phyloP scores from a whole-genome alignment of 1,140 invertebrate genomes.

The Halictus rubicundus region DNA sequence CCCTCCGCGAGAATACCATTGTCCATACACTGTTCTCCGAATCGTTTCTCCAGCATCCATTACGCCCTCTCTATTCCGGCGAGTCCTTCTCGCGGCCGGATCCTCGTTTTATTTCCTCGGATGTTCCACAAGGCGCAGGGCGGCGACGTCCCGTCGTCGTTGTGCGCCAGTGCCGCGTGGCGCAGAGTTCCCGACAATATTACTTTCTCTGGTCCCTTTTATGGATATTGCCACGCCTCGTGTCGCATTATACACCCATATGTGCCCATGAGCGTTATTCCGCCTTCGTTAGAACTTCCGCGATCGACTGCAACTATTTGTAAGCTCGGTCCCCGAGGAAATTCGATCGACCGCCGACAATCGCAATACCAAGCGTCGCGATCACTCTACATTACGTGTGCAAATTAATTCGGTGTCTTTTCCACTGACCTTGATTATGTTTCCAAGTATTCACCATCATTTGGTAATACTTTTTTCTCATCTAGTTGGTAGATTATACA shows the following conservation, averaged over 20 bases:
- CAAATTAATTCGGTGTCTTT: too few relatives aligned
- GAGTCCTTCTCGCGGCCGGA: slow-evolving; percentile 39
- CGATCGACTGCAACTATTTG: not conserved
- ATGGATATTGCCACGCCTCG: slow-evolving; percentile 77
- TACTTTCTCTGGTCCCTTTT: slow-evolving; percentile 77
- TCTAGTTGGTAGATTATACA: too few relatives aligned
- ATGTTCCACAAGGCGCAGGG: not conserved
- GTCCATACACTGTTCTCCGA: not conserved
- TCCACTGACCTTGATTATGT: too few relatives aligned
- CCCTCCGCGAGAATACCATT: slow-evolving; percentile 5
- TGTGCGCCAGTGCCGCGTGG: slow-evolving; percentile 45
- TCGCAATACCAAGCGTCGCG: not conserved
- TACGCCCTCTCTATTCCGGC: slow-evolving; percentile 39
- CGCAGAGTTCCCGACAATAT: slow-evolving; percentile 78
- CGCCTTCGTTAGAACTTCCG: not conserved
- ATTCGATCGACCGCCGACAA: not conserved
- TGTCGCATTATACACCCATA: slow-evolving; percentile 49
- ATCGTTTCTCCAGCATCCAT: slow-evolving; percentile 46
- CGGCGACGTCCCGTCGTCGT: slow-evolving; percentile 6
- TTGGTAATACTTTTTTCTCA: too few relatives aligned
- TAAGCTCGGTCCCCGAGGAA: not conserved
- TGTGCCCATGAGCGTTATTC: not conserved
- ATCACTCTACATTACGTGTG: too few relatives aligned
- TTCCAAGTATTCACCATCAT: too few relatives aligned
- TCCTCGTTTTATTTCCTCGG: slow-evolving; percentile 51